Percentiles rank a stretch among this genome's conserved stretches.
phyloP scores from a whole-genome alignment of 2,113 vertebrate species.

The Phyllostomus discolor region DNA sequence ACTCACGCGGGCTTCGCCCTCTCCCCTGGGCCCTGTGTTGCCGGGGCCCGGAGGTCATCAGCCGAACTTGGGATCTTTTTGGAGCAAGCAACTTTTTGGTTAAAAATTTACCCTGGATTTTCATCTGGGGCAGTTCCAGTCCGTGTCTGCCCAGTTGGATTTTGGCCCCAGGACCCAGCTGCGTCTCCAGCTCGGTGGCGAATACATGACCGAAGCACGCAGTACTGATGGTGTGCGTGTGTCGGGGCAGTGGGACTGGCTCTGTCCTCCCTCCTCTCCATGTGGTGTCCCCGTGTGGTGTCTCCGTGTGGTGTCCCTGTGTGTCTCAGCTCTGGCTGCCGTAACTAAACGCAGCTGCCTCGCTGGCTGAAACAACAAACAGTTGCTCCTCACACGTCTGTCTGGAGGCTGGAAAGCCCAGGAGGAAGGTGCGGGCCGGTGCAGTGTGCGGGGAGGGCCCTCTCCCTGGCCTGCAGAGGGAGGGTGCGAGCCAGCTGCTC shows the following conservation, averaged over 20 bases:
- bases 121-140: not conserved
- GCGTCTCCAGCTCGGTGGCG: not conserved
- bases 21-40: not conserved
- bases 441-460: not conserved
- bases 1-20: not conserved
- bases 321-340: not conserved
- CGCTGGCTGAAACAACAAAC: not conserved
- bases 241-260: not conserved
- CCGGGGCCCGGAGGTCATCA: not conserved
- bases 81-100: not conserved
- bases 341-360: not conserved
- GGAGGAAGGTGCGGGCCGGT: not conserved
- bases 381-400: not conserved
- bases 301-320: not conserved
- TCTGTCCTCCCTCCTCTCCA: not conserved
- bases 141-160: not conserved
- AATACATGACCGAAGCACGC: not conserved
- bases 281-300: not conserved
- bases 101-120: not conserved
- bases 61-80: not conserved
- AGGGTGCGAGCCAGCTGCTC: not conserved
- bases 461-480: not conserved
- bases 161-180: not conserved
- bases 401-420: not conserved
- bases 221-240: not conserved